Evolutionary conservation across 2,888 invertebrate species (phyloP).

Genomic region (Drosophila prostipennis): DNA sequence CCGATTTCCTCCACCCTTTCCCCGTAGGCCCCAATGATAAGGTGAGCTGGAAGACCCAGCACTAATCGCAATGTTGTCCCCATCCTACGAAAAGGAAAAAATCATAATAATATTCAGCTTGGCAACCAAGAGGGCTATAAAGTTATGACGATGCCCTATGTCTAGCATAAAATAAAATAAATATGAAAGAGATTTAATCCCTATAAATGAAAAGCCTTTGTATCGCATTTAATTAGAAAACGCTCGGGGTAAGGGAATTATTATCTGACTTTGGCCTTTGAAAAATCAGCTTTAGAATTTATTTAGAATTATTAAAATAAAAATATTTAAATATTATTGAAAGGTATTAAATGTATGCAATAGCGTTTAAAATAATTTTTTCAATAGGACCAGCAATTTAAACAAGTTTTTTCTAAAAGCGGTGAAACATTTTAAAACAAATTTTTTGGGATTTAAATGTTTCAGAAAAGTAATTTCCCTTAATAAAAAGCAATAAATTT

Average conservation of each 20-base stretch:
- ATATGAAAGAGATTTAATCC: slow-evolving; percentile 9
- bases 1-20: not conserved
- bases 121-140: slow-evolving; percentile 27
- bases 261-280: not conserved
- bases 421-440: no score
- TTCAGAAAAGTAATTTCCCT: no score
- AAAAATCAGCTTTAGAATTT: not conserved
- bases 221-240: not conserved
- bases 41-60: slow-evolving; percentile 25
- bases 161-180: slow-evolving; percentile 6
- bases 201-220: slow-evolving; percentile 29
- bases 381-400: no score
- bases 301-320: no score
- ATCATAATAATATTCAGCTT: slow-evolving; percentile 66
- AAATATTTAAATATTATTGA: no score
- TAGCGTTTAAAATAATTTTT: no score
- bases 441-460: no score
- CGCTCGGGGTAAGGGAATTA: not conserved
- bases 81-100: slow-evolving; percentile 25
- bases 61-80: slow-evolving; percentile 69
- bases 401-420: no score
- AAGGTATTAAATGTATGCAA: no score
- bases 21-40: slow-evolving; percentile 15
- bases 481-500: no score
- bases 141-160: slow-evolving; percentile 62